phyloP scores from a whole-genome alignment of 2,113 vertebrate genomes.

The Solenodon paradoxus region DNA sequence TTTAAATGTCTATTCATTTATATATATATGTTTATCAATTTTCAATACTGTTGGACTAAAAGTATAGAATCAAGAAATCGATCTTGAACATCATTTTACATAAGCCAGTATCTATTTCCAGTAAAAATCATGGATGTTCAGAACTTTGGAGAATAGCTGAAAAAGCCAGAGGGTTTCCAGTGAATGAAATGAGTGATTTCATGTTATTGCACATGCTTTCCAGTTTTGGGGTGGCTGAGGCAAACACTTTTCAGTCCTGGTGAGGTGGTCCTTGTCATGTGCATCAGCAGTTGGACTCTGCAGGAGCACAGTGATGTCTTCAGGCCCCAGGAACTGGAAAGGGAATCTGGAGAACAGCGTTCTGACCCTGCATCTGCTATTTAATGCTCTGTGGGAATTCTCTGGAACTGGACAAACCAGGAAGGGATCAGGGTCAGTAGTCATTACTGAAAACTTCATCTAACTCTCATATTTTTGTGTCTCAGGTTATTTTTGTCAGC shows the following conservation, averaged over 20 bases:
- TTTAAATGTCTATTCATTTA: background rate
- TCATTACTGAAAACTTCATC: fast-evolving
- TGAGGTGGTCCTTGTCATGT: background rate
- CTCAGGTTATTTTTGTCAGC: background rate
- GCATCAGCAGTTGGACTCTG: background rate
- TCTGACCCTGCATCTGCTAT: background rate
- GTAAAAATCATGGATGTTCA: background rate
- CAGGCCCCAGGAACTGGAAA: background rate
- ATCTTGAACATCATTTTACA: background rate
- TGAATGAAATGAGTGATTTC: background rate
- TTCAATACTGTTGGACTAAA: background rate
- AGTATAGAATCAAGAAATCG: background rate
- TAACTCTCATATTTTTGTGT: background rate
- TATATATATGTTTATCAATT: background rate
- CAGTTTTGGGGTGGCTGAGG: background rate
- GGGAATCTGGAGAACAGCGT: background rate
- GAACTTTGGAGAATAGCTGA: background rate
- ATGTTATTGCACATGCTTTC: background rate
- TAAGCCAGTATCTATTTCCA: background rate
- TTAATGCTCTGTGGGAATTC: background rate
- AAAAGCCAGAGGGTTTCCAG: background rate
- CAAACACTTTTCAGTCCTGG: background rate
- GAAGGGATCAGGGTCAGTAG: background rate
- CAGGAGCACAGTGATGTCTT: background rate
- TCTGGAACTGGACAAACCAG: background rate